Evolutionary conservation across 2,888 invertebrate species (phyloP), one percentile per base, ranked within the genome.

Genomic region (Ichneumoninae sp.): DNA sequence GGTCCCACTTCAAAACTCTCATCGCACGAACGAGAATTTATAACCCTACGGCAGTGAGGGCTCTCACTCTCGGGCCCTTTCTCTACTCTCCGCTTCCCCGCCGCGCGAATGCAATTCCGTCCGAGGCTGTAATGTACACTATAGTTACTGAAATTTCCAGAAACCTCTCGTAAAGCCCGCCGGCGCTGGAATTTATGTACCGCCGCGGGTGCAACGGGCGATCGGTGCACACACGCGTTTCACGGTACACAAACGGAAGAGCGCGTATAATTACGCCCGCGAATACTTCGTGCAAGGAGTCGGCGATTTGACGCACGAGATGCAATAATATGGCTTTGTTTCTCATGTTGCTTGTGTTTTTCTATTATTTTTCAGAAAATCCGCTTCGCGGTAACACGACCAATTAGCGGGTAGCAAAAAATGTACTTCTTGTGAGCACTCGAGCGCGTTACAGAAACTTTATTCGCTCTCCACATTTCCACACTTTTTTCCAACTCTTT

Each of bases 1-100:
- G 73, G 83, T 80, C 80, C 63, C 82, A 82, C 85, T 85, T 76
- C 70, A 82, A 85, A 85, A 82, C 71, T 82, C 75, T 75, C 81
- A 82, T 82, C 85, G 75, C 50, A 79, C 74, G 68, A 80, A 71
- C 78, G 52, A 47, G 47, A 79, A 79, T 75, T 78, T 70, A 69
- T 54, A 75, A 66, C 73, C 69, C 74, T 65, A 76, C 66, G 66
- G 36, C 63, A 52, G 66, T 65, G 47, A 70, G 52, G 22, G 57
- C 22, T 60, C 60, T 19, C 26, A 22, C 40, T 40, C 22, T 22
- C 30, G 30, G 30, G 57, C 26, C 13, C 57, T 26, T 26, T 57
- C 57, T 19, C 54, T 47, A 13, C 19, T 52, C 13, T 57, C 22
- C 2, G 40, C 19, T 40, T 52, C 19, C 54, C 57, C 33, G 13